Percentiles rank a stretch among this genome's conserved stretches.
Evolutionary conservation across 2,797 vertebrate genomes (phyloP).

Genomic region (Taenioides sp.): DNA sequence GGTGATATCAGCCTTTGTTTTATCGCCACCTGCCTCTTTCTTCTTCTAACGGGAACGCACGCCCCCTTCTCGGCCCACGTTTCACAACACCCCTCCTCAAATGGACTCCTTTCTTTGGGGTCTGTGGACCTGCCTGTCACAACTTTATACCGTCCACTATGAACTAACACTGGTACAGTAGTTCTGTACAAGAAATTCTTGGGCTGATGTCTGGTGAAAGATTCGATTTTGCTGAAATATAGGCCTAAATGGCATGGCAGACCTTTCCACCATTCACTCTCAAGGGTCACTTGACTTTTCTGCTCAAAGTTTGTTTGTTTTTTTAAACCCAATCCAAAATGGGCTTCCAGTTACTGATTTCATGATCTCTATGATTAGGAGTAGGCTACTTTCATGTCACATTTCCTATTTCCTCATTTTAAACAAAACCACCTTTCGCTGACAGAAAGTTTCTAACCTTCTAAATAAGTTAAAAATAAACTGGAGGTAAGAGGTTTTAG

Average conservation of each 20-base stretch:
- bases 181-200: neutral
- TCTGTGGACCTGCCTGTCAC: neutral
- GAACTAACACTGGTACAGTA: neutral
- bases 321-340: neutral
- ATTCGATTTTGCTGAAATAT: neutral
- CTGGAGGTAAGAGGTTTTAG: neutral
- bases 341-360: neutral
- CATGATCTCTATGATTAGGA: neutral
- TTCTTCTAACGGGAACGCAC: conserved; percentile 29
- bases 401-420: conserved; percentile 35
- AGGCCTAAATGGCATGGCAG: neutral
- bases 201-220: neutral
- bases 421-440: neutral
- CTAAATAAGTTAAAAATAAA: neutral
- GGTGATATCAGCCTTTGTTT: conserved; percentile 57
- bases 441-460: neutral
- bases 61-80: conserved; percentile 23
- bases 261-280: neutral
- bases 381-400: neutral
- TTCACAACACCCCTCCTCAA: neutral
- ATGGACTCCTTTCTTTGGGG: neutral
- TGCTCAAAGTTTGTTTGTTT: neutral
- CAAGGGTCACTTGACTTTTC: neutral
- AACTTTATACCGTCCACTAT: accelerated
- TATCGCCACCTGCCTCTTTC: conserved; percentile 63